Evolutionary conservation across 2,113 vertebrate species (phyloP).

Genomic region (Pheucticus melanocephalus): DNA sequence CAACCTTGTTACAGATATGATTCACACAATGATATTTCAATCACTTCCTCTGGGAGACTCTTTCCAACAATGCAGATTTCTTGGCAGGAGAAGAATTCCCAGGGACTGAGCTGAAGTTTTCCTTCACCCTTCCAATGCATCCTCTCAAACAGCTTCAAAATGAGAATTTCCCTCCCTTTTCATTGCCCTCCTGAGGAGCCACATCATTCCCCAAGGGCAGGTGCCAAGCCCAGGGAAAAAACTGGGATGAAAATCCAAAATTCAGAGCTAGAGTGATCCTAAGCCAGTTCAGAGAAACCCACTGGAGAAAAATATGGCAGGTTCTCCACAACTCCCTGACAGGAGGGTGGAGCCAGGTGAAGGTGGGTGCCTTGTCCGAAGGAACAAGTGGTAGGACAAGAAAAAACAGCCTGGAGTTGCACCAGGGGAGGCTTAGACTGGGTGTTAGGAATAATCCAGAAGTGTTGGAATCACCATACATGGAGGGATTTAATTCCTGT

Average conservation of each 20-base stretch:
- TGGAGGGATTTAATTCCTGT: background rate
- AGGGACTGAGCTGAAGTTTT: background rate
- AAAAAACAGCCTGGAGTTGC: background rate
- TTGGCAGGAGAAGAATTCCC: slow-evolving; percentile 48
- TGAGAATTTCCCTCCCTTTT: background rate
- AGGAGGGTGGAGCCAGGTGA: background rate
- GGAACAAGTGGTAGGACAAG: background rate
- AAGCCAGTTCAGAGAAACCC: background rate
- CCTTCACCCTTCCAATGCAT: background rate
- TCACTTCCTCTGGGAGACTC: slow-evolving; percentile 49
- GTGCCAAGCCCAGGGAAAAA: background rate
- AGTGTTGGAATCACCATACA: background rate
- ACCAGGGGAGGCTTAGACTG: background rate
- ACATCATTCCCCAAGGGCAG: background rate
- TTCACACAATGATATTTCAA: slow-evolving; percentile 55
- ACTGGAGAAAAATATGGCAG: background rate
- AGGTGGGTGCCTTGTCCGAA: accelerated
- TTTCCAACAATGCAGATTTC: slow-evolving; percentile 39
- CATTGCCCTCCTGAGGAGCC: background rate
- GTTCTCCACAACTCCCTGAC: background rate
- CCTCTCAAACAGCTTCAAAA: background rate
- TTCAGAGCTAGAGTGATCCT: background rate
- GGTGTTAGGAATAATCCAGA: background rate
- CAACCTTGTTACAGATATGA: slow-evolving; percentile 9
- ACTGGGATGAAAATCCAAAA: background rate